Base-by-base conservation (phyloP, 2,888 invertebrate genomes). In the Eristalinus aeneus region DNA sequence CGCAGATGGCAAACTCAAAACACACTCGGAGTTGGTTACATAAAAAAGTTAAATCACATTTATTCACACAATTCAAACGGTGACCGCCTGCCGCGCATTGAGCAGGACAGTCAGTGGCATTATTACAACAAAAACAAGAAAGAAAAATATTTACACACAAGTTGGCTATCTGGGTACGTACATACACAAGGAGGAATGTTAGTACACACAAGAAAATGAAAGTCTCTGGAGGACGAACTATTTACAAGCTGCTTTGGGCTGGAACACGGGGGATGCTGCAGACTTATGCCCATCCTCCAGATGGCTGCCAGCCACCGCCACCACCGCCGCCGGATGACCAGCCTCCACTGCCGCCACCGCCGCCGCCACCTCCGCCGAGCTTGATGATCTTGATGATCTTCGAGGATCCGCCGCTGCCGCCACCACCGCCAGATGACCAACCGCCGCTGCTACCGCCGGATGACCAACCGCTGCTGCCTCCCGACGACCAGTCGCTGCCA, bases 261-360 rank as follows among this genome's bases (percentile, higher is more conserved):
- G 69, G 68, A 67, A 61, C 4, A 11, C 5, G 12, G 23, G 8
- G 22, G 22, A 39, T 20, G 31, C 8, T 10, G 71, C 3, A 10
- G 2, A 6, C 11, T 88, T 88, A 91, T 74, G 90, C 91, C 91
- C 91, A 91, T 61, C 88, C 89, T 8, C 89, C 89, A 9, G 89
- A 85, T 68, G 89, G 88, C 63, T 89, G 87, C 89, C 89, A 89
- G 6, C 89, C 83, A n/a, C 72, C 69, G 12, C 64, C 36, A 53
- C 89, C 81, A 5, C 89, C 88, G 9, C 89, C 88, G 8, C 88
- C 85, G 2, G 88, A 72, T 11, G 81, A 54, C 54, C 88, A 68
- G 1, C 89, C 89, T 4, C 84, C 75, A 5, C 82, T 72, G 1
- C 89, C 89, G 2, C 82, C 69, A 0, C 86, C 82, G 0, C 84